Evolutionary conservation across 2,113 vertebrate genomes (phyloP).

Genomic region (Lanius collurio): DNA sequence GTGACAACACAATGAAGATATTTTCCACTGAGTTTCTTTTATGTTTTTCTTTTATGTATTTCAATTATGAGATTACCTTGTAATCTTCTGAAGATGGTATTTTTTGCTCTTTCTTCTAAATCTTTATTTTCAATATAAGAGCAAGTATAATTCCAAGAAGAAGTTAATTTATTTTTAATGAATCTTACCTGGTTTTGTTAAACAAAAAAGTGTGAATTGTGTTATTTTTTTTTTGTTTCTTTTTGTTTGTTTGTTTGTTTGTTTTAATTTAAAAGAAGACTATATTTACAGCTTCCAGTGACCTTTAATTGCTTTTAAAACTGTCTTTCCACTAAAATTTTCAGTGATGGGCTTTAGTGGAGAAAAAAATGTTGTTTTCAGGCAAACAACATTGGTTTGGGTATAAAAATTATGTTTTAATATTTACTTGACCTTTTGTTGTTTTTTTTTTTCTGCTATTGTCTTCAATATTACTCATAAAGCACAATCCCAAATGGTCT

Average conservation of each 20-base stretch:
- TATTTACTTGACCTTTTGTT: neutral
- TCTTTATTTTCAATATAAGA: neutral
- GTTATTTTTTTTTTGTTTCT: rapidly evolving
- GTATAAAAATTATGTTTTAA: neutral
- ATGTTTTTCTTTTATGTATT: neutral
- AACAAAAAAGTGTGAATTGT: neutral
- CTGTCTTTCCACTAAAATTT: neutral
- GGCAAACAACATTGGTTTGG: neutral
- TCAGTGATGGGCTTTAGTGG: neutral
- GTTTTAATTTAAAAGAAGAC: neutral
- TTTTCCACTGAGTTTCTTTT: neutral
- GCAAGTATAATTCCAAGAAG: neutral
- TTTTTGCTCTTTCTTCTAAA: neutral
- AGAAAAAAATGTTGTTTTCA: neutral
- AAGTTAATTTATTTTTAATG: neutral
- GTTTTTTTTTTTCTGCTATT: neutral
- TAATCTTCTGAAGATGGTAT: neutral
- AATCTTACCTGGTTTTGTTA: neutral
- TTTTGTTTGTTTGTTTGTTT: too few relatives aligned
- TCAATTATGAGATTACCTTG: neutral
- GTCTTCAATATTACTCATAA: neutral
- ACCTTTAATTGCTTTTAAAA: neutral
- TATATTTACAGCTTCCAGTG: neutral
- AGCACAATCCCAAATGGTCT: neutral
- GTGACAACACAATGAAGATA: neutral